These are phyloP conservation scores for Gorsachius goisagi DNA, from an alignment of 2,113 vertebrate species.

Conservation along the genomic window DNA sequence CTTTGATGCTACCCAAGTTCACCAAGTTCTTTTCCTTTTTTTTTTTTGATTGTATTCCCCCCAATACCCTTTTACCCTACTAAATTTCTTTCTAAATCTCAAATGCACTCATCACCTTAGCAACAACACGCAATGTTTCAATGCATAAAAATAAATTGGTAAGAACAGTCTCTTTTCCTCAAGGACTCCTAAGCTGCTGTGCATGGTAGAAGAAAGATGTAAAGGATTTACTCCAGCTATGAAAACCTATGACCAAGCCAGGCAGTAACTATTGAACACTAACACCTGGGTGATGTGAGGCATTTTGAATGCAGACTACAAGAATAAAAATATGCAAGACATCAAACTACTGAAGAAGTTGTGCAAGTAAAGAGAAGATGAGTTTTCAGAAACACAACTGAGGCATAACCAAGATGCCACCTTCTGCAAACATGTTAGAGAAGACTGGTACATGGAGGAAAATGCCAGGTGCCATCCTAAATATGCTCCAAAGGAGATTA, in stretches of 20 bases:
- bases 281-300: neutral
- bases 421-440: no score
- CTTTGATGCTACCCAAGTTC: neutral
- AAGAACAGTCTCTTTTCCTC: neutral
- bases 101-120: neutral
- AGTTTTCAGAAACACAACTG: neutral
- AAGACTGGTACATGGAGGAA: neutral
- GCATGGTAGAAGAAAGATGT: neutral
- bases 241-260: neutral
- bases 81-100: neutral
- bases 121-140: neutral
- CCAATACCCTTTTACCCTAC: rapidly evolving
- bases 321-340: rapidly evolving
- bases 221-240: neutral
- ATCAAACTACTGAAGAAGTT: neutral
- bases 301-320: neutral
- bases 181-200: neutral
- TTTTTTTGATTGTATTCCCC: neutral
- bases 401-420: neutral
- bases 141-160: neutral
- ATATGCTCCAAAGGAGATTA: neutral
- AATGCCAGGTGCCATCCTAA: neutral
- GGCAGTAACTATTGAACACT: neutral
- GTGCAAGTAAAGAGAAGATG: neutral
- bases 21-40: neutral